Base-by-base conservation (phyloP, 1,140 invertebrate genomes). In the Mya arenaria region DNA sequence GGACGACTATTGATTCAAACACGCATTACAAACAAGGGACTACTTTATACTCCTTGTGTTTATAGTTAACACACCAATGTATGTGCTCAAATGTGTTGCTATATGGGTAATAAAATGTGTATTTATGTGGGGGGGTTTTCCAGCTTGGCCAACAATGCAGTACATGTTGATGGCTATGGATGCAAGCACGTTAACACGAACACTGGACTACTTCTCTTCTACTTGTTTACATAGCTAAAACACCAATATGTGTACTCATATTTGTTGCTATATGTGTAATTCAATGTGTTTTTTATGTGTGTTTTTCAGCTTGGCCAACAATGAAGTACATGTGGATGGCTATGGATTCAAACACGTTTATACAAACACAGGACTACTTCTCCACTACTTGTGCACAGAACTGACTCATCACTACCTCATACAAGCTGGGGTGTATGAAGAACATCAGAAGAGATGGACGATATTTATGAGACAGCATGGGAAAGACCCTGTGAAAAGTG, bases 361-460 rank as follows among this genome's bases (percentile, higher is more conserved):
- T 52, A 89, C 91, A 3, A 92, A 92, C 34, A 91, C 92, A 32
- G 90, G 90, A 2, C 84, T 94, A 4, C 89, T 94, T 6, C 84
- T 94, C 8, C 94, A 94, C 83, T 94, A 94, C 86, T 91, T 94
- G 69, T 94, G 94, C 83, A 91, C 93, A 30, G 93, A 94, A 68
- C 87, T 94, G n/a, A 89, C 92, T 44, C 84, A 91, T 23, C 93
- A 93, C 84, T 94, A 93, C 83, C 77, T 89, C 8, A 85, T 86
- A 13, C 89, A 92, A 79, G 90, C 92, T 1, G 87, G 89, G 8
- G 56, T 85, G 0, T 89, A 90, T 66, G 90, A 93, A 41, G 82
- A 89, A 34, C 89, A 92, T 81, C 86, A 92, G 66, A 84, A 84
- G 34, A 82, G 84, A 32, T 93, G 91, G 91, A 90, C 90, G 19